Evolutionary conservation across 2,797 vertebrate species (phyloP).

Genomic region (Cynopterus sphinx): DNA sequence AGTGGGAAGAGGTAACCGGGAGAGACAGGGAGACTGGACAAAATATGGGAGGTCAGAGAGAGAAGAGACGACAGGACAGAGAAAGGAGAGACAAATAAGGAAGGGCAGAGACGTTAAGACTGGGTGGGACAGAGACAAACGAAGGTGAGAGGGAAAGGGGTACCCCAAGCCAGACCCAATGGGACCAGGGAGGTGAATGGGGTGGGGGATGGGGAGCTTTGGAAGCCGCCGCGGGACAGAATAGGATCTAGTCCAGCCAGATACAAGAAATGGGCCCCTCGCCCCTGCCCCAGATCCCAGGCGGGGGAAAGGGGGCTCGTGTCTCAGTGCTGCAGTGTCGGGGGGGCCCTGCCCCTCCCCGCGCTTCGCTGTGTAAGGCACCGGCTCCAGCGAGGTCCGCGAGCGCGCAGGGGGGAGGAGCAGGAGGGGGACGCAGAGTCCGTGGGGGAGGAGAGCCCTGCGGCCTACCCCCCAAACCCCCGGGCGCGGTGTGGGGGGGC

Average conservation of each 20-base stretch:
- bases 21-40: conserved; percentile 19
- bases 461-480: neutral
- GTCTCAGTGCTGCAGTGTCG: conserved; percentile 80
- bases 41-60: neutral
- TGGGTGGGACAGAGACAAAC: conserved; percentile 5
- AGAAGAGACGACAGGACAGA: conserved; percentile 20
- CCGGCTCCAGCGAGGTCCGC: conserved; percentile 78
- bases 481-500: neutral
- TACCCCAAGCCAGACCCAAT: conserved; percentile 62
- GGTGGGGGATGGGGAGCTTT: conserved; percentile 53
- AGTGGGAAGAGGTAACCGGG: neutral
- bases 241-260: conserved; percentile 98
- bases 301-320: conserved; percentile 73
- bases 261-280: conserved; percentile 91
- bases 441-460: neutral
- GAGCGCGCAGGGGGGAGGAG: conserved; percentile 73
- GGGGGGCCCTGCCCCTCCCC: conserved; percentile 77
- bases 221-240: conserved; percentile 81
- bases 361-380: conserved; percentile 83
- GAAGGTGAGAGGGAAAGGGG: neutral
- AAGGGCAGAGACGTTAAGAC: neutral
- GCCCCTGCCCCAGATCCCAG: conserved; percentile 69
- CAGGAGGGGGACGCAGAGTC: conserved; percentile 32
- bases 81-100: neutral
- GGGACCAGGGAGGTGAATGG: conserved; percentile 41